phyloP scores from a whole-genome alignment of 2,113 vertebrate species.

The Lota lota region DNA sequence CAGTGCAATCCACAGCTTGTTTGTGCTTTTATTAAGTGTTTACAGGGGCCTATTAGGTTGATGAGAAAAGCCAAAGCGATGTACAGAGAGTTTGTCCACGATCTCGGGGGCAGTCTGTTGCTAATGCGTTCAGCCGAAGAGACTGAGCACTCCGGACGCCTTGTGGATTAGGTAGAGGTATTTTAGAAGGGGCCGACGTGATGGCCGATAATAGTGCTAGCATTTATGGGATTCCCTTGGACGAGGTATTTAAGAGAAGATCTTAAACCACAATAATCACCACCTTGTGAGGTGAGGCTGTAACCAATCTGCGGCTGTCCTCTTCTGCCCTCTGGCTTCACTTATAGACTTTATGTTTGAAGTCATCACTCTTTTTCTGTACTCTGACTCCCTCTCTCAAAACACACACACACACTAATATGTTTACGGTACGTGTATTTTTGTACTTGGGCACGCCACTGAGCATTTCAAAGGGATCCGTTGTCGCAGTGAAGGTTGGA shows the following conservation, averaged over 20 bases:
- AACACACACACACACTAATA: too few relatives aligned
- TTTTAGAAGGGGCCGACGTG: background rate
- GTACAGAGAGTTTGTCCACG: too few relatives aligned
- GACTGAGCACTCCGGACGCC: too few relatives aligned
- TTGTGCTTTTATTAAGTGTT: conserved; percentile 29
- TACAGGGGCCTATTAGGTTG: conserved; percentile 12
- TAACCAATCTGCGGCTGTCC: background rate
- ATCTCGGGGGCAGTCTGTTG: background rate
- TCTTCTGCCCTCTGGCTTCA: conserved; percentile 14
- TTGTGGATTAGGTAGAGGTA: background rate
- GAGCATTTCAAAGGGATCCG: too few relatives aligned
- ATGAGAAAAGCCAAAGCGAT: conserved; percentile 4
- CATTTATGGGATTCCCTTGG: conserved; percentile 9
- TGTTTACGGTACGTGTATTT: too few relatives aligned
- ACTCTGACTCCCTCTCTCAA: too few relatives aligned
- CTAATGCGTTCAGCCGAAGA: conserved; percentile 2
- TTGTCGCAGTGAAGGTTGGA: too few relatives aligned
- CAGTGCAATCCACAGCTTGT: conserved; percentile 6
- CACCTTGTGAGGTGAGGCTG: background rate
- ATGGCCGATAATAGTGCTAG: background rate
- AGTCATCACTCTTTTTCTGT: too few relatives aligned
- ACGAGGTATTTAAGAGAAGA: conserved; percentile 1
- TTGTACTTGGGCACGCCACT: too few relatives aligned
- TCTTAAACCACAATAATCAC: background rate
- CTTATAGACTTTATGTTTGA: background rate